Base-by-base conservation (phyloP, 2,113 vertebrate genomes). In the Pteruthius melanotis region DNA sequence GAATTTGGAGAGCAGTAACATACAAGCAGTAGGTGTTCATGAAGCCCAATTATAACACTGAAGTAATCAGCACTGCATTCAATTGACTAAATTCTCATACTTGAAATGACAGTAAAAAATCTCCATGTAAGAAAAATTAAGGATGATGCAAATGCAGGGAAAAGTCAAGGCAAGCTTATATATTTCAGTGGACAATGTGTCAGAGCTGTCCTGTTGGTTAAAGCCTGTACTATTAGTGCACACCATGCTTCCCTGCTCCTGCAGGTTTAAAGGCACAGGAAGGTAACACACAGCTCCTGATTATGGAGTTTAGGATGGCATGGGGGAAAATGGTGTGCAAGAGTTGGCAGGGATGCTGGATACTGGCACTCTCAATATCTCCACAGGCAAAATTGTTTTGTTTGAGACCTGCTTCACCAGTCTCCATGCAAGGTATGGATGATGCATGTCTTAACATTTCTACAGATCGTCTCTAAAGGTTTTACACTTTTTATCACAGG, bases 1-100 rank as follows among this genome's bases (percentile, higher is more conserved):
- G 76, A 93, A 83, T 95, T 93, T 96, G 88, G 64, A 97, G 90
- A 96, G 76, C 92, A 93, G 68, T 74, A 78, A 45, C 59, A 95
- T 71, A 71, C 57, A 79, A 94, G 74, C 89, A 69, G 66, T 92
- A 92, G 87, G 87, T 91, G 77, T 75, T 84, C 71, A 37, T 86
- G 94, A 92, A 95, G 76, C 35, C 53, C 85, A 93, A 93, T 96
- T 97, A 94, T 39, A 93, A 71, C 30, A 64, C 76, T 30, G 64
- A 89, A 56, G 64, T 97, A 95, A 94, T 95, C 92, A 97, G 69
- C 63, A 31, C 64, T 71, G 63, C 52, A 64, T 95, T 97, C 75
- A 76, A 60, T 74, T 68, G 64, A 90, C 83, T 92, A 93, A 90
- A 87, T 89, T 91, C 60, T 89, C 72, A 84, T 88, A 53, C 91